A percentile compares a stretch with the other conserved stretches of the same genome.
Evolutionary conservation across 2,797 vertebrate species (phyloP).

Genomic region (Pterois miles): DNA sequence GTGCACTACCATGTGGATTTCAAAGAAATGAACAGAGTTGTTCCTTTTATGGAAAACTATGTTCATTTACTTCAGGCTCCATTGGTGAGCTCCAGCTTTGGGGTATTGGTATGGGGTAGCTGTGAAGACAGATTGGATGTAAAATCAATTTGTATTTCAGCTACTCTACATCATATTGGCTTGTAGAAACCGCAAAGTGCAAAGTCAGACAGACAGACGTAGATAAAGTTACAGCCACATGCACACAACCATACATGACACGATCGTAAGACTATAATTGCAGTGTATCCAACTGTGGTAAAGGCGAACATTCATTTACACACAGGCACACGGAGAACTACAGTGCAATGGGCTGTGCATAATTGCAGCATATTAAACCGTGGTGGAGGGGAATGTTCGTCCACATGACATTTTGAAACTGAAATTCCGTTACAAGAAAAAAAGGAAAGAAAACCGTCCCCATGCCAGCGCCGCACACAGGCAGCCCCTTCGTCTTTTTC

Average conservation of each 20-base stretch:
- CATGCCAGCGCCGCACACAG: constrained; percentile 35
- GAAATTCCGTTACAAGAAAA: constrained; percentile 51
- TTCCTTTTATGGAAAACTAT: constrained; percentile 50
- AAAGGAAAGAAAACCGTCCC: constrained; percentile 24
- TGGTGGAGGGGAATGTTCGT: constrained; percentile 52
- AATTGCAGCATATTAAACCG: constrained; percentile 67
- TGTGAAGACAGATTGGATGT: constrained; percentile 71
- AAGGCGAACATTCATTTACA: constrained; percentile 63
- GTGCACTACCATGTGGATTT: neutral
- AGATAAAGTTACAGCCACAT: constrained; percentile 70
- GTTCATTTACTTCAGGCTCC: constrained; percentile 25
- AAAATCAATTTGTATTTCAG: constrained; percentile 74
- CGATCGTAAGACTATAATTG: constrained; percentile 59
- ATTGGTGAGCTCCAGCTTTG: constrained; percentile 20
- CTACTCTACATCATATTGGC: constrained; percentile 57
- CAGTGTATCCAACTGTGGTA: constrained; percentile 62
- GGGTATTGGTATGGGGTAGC: constrained; percentile 34
- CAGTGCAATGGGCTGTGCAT: constrained; percentile 64
- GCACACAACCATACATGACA: constrained; percentile 64
- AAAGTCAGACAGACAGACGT: constrained; percentile 67
- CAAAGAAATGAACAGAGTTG: constrained; percentile 1
- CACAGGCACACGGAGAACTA: constrained; percentile 47
- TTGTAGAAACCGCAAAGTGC: constrained; percentile 63
- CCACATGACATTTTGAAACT: constrained; percentile 67
- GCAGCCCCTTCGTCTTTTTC: constrained; percentile 29